Conservation (phyloP, 2,888 invertebrate species). For the Oscheius sp. region DNA sequence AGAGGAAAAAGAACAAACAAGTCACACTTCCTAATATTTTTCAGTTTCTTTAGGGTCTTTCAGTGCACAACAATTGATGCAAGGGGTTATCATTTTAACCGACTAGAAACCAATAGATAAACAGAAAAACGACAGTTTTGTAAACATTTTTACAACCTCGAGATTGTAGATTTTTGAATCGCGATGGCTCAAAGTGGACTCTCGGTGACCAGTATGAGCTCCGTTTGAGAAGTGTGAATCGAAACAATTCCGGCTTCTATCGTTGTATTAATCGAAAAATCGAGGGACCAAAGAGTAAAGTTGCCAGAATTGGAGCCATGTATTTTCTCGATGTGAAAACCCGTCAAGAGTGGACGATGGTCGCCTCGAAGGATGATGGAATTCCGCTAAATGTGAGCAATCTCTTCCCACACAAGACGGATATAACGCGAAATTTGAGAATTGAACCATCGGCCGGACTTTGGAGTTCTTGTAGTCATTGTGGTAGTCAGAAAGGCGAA, state of each 20-base stretch:
- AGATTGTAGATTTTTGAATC: conserved; percentile 36
- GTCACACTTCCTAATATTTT: neutral
- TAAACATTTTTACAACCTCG: no score
- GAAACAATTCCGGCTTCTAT: conserved; percentile 43
- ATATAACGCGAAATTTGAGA: neutral
- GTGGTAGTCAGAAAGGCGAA: conserved; percentile 40
- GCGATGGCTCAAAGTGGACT: conserved; percentile 34
- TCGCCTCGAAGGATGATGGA: neutral
- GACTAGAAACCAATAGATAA: no score
- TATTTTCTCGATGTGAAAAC: conserved; percentile 20
- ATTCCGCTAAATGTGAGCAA: neutral
- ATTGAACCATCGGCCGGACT: conserved; percentile 10
- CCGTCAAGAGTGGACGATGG: neutral
- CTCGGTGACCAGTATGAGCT: conserved; percentile 48
- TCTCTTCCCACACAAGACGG: neutral
- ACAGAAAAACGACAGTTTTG: neutral
- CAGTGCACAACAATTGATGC: no score
- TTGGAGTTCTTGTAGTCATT: conserved; percentile 44
- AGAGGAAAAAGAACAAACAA: neutral
- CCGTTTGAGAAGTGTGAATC: conserved; percentile 36
- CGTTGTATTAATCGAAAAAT: conserved; percentile 38
- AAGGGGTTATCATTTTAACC: no score
- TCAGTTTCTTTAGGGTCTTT: neutral
- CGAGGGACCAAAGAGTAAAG: conserved; percentile 1
- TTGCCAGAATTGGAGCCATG: neutral